These are phyloP conservation scores for Drosophila ogumai DNA, from an alignment of 1,140 invertebrate genomes.

Conservation along the genomic window DNA sequence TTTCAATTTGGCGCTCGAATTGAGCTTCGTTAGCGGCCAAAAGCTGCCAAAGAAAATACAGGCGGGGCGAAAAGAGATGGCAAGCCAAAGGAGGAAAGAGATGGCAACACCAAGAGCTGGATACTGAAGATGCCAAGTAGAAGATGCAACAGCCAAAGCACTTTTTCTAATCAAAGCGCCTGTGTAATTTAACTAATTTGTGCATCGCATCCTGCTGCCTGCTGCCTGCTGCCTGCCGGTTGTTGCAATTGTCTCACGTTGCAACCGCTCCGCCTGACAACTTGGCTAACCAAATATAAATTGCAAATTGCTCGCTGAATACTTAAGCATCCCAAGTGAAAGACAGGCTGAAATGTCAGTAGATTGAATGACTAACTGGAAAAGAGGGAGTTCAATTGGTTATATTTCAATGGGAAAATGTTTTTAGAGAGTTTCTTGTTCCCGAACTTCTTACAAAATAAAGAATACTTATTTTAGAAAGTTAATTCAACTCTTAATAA, in stretches of 20 bases:
- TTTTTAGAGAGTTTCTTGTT: not conserved
- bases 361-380: slow-evolving; percentile 27
- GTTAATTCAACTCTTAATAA: not conserved
- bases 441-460: not conserved
- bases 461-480: not conserved
- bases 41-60: slow-evolving; percentile 56
- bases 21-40: slow-evolving; percentile 79
- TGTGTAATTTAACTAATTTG: slow-evolving; percentile 84
- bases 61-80: slow-evolving; percentile 10
- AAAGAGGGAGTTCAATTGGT: not conserved
- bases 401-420: not conserved
- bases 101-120: slow-evolving; percentile 11
- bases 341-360: slow-evolving; percentile 16
- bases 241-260: slow-evolving; percentile 67
- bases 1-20: slow-evolving; percentile 83
- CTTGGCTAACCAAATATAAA: slow-evolving; percentile 50
- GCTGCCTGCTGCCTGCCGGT: slow-evolving; percentile 8
- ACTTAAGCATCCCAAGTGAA: slow-evolving; percentile 16
- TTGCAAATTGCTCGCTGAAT: slow-evolving; percentile 52
- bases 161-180: slow-evolving; percentile 80
- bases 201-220: slow-evolving; percentile 21
- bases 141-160: slow-evolving; percentile 47
- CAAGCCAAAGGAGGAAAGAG: not conserved
- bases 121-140: slow-evolving; percentile 38
- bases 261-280: slow-evolving; percentile 49